phyloP scores from a whole-genome alignment of 2,888 invertebrate genomes.

The Amorpha juglandis region DNA sequence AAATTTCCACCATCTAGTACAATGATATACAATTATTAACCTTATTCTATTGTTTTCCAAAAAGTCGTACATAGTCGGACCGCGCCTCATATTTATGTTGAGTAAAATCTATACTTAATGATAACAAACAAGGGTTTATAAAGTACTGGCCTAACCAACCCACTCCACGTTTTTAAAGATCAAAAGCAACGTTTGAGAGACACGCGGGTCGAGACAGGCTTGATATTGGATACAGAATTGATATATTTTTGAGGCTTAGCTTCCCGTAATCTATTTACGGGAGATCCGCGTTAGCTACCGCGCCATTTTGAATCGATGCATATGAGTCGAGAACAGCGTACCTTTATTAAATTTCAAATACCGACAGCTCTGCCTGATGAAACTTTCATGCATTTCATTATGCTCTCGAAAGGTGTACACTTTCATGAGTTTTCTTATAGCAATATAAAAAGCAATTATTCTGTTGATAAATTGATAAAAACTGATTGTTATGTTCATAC shows the following conservation, averaged over 20 bases:
- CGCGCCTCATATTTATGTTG: neutral
- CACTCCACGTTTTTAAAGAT: conserved; percentile 17
- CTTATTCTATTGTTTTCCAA: no score
- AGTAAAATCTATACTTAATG: conserved; percentile 19
- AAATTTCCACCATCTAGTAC: no score
- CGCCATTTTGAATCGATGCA: conserved; percentile 14
- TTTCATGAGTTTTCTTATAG: conserved; percentile 3
- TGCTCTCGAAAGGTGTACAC: conserved; percentile 5
- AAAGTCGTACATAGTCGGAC: no score
- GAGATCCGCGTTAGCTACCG: conserved; percentile 5
- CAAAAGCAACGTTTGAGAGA: conserved; percentile 19
- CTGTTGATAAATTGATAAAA: neutral
- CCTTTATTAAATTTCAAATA: conserved; percentile 23
- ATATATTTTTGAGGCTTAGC: conserved; percentile 21
- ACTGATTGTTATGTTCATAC: neutral
- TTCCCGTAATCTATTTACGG: conserved; percentile 22
- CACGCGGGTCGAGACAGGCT: conserved; percentile 16
- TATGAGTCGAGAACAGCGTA: conserved; percentile 9
- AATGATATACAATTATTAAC: no score
- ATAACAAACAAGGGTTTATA: conserved; percentile 23
- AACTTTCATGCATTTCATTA: conserved; percentile 11
- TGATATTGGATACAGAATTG: conserved; percentile 22
- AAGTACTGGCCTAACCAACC: conserved; percentile 10
- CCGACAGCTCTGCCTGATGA: neutral
- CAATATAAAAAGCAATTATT: neutral